These are phyloP conservation scores for Dipodomys stephensi DNA, from an alignment of 2,113 vertebrate species.

Conservation along the genomic window DNA sequence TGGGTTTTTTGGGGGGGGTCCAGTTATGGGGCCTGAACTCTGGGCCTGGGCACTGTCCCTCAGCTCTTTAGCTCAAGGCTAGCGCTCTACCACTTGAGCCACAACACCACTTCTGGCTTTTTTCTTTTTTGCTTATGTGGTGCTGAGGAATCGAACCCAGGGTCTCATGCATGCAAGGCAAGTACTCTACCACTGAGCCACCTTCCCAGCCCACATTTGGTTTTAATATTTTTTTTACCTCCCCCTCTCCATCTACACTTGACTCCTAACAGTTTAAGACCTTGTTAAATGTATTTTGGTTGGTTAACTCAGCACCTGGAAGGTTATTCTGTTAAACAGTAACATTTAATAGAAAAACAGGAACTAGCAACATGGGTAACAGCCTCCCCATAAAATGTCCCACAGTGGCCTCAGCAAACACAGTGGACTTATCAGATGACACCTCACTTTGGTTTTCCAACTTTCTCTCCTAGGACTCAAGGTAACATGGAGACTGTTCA, in stretches of 20 bases:
- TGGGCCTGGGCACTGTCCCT: too few relatives aligned
- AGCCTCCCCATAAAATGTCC: not conserved
- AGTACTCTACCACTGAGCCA: too few relatives aligned
- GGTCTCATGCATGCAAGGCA: too few relatives aligned
- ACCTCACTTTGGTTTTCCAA: not conserved
- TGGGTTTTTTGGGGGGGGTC: too few relatives aligned
- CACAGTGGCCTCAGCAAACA: not conserved
- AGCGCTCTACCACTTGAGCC: too few relatives aligned
- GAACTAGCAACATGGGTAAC: not conserved
- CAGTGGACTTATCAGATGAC: too few relatives aligned
- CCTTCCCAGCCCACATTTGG: not conserved
- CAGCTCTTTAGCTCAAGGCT: too few relatives aligned
- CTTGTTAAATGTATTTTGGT: conserved; percentile 49
- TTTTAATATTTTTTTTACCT: too few relatives aligned
- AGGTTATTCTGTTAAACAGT: conserved; percentile 57
- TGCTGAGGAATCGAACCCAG: too few relatives aligned
- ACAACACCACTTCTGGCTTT: too few relatives aligned
- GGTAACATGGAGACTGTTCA: not conserved
- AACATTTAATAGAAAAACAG: conserved; percentile 54
- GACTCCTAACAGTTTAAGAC: conserved; percentile 6
- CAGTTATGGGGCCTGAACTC: too few relatives aligned
- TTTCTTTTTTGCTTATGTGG: too few relatives aligned
- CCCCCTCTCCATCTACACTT: not conserved
- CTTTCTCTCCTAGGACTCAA: not conserved
- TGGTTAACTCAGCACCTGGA: conserved; percentile 3